Percentiles rank a stretch among this genome's conserved stretches.
These are phyloP conservation scores for Notocelia uddmanniana DNA, from an alignment of 2,888 invertebrate genomes.

Conservation along the genomic window DNA sequence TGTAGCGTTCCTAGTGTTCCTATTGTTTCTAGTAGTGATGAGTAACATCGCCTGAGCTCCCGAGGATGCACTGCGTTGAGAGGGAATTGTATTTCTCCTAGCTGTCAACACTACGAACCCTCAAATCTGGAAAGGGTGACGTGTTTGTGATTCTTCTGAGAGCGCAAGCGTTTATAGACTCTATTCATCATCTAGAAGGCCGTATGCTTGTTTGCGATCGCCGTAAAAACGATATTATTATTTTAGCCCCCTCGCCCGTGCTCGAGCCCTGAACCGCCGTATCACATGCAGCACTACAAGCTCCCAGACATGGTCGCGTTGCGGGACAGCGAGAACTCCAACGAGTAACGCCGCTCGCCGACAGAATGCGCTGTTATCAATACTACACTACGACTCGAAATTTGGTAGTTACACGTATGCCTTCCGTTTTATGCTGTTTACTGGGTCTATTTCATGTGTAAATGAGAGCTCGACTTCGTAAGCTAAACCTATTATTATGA, in stretches of 20 bases:
- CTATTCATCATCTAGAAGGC: too few relatives aligned
- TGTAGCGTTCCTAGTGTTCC: too few relatives aligned
- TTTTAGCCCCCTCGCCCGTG: slow-evolving; percentile 68
- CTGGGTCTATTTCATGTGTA: background rate
- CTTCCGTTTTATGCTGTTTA: background rate
- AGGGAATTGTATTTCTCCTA: too few relatives aligned
- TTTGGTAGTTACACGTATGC: background rate
- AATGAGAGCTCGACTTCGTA: background rate
- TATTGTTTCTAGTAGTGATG: too few relatives aligned
- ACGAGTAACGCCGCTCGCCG: slow-evolving; percentile 19
- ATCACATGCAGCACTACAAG: slow-evolving; percentile 92
- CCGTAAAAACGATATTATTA: background rate
- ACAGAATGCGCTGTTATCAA: slow-evolving; percentile 17
- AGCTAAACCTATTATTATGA: background rate
- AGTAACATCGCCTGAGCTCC: too few relatives aligned
- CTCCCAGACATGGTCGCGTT: slow-evolving; percentile 87
- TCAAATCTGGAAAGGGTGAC: too few relatives aligned
- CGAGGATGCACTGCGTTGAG: too few relatives aligned
- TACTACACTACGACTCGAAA: background rate
- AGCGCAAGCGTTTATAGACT: too few relatives aligned
- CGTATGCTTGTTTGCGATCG: too few relatives aligned
- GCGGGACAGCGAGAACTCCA: slow-evolving; percentile 57
- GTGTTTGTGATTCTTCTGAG: too few relatives aligned
- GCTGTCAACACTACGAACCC: too few relatives aligned
- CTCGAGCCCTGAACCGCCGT: slow-evolving; percentile 89